Conservation (phyloP, 2,888 invertebrate genomes). For the Mactromeris polynyma region DNA sequence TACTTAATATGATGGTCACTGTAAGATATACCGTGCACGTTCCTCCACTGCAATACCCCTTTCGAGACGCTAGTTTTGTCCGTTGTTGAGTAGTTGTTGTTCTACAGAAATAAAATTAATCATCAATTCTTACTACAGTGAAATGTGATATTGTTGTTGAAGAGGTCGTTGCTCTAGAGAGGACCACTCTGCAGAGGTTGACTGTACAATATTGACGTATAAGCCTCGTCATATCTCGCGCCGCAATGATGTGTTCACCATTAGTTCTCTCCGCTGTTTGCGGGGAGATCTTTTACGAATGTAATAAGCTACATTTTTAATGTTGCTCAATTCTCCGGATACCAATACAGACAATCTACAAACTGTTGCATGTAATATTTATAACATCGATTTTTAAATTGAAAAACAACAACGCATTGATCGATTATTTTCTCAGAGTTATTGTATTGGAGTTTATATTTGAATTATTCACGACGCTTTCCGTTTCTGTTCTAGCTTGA, state of each 20-base stretch:
- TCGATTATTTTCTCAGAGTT: neutral
- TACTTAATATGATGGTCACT: too few species aligned
- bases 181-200: neutral
- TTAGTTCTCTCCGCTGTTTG: neutral
- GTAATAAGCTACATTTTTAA: neutral
- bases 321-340: neutral
- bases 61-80: too few species aligned
- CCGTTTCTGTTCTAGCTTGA: neutral
- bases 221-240: neutral
- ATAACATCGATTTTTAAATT: conserved; percentile 8
- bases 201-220: neutral
- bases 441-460: neutral
- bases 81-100: too few species aligned
- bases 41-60: too few species aligned
- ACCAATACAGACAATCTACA: neutral
- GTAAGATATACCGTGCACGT: too few species aligned
- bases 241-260: neutral
- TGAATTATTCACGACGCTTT: neutral
- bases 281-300: neutral
- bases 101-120: too few species aligned
- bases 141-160: too few species aligned
- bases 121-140: too few species aligned
- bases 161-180: too few species aligned
- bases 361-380: neutral
- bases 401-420: neutral